These are phyloP conservation scores for Pandion haliaetus DNA, from an alignment of 2,113 vertebrate species.

Conservation along the genomic window DNA sequence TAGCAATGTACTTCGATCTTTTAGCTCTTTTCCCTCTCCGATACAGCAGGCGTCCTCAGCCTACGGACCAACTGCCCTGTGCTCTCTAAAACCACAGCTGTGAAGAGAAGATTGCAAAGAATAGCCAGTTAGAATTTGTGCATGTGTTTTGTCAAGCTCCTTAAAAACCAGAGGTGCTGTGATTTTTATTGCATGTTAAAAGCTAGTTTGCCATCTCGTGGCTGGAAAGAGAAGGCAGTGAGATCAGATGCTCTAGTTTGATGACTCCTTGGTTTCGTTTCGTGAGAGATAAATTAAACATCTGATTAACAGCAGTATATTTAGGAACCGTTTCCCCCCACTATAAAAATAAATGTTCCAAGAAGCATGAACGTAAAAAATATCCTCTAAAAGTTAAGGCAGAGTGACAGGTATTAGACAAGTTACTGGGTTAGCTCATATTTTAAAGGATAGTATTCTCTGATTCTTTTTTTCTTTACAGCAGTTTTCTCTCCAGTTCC, in stretches of 20 bases:
- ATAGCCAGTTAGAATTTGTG: accelerated
- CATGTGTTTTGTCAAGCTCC: accelerated
- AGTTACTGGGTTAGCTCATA: neutral
- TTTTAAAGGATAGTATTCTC: neutral
- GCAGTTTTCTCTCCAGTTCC: neutral
- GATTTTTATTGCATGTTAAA: neutral
- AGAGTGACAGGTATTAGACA: neutral
- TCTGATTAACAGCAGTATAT: neutral
- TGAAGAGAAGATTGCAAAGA: too few relatives aligned
- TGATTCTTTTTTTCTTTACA: neutral
- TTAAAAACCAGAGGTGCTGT: accelerated
- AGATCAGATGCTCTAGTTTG: neutral
- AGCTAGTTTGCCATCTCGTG: conserved; percentile 73
- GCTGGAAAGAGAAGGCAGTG: conserved; percentile 15
- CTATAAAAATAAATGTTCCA: neutral
- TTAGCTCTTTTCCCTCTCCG: neutral
- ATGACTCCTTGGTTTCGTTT: neutral
- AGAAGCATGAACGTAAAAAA: neutral
- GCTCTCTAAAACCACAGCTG: neutral
- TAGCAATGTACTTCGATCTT: neutral
- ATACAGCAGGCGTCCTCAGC: accelerated
- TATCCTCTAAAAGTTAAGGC: neutral
- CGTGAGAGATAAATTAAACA: neutral
- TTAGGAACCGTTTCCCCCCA: neutral
- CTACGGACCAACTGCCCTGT: accelerated